Percentiles rank a stretch among this genome's conserved stretches.
These are phyloP conservation scores for Saccostrea echinata DNA, from an alignment of 1,140 invertebrate species.

Conservation along the genomic window DNA sequence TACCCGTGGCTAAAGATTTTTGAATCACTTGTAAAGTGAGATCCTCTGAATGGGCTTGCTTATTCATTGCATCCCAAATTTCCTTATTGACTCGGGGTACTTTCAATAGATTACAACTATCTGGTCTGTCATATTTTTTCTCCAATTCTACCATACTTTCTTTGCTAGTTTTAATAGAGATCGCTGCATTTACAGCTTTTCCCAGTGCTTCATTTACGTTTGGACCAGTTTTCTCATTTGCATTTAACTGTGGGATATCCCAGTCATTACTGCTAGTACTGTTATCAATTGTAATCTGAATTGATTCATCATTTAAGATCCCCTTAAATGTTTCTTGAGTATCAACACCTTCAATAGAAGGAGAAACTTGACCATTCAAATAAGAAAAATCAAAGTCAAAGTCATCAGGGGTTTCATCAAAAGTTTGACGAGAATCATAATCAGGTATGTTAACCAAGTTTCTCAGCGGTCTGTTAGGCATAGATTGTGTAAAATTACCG, in stretches of 20 bases:
- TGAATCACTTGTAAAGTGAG: no score
- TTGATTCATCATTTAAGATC: neutral
- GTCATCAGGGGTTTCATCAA: neutral
- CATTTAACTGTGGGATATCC: constrained; percentile 7
- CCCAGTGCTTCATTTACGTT: neutral
- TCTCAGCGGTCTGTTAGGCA: neutral
- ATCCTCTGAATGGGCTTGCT: no score
- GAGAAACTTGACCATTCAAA: neutral
- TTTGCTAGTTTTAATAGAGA: constrained; percentile 4
- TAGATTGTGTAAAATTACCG: neutral
- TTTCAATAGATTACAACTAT: no score
- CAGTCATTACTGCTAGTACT: neutral
- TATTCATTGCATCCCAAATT: no score
- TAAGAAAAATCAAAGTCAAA: no score
- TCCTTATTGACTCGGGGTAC: no score
- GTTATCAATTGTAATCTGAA: neutral
- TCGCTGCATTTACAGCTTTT: constrained; percentile 29
- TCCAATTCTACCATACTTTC: neutral
- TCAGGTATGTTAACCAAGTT: neutral
- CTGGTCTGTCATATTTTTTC: no score
- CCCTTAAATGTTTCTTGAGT: neutral
- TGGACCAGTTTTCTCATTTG: constrained; percentile 8
- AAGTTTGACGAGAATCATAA: neutral
- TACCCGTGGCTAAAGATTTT: no score
- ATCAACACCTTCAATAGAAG: neutral